These are phyloP conservation scores for Meandrusa payeni DNA, from an alignment of 2,888 invertebrate species.

Conservation along the genomic window DNA sequence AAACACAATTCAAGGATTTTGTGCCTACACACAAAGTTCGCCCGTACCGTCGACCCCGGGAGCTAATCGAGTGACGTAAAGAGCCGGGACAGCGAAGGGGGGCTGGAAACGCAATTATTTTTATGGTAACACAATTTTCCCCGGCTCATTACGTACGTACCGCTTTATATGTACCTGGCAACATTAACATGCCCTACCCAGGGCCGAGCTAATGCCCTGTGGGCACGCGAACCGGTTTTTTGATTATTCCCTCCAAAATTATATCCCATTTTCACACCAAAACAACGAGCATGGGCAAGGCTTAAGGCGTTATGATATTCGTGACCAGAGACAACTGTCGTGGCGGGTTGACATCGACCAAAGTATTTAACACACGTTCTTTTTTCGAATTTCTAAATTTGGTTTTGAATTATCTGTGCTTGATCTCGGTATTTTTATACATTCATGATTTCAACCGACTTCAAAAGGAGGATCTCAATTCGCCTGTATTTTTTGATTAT, in stretches of 20 bases:
- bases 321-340: constrained; percentile 60
- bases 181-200: constrained; percentile 77
- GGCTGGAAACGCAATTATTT: constrained; percentile 76
- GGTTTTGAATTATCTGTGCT: too few species aligned
- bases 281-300: constrained; percentile 51
- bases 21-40: constrained; percentile 27
- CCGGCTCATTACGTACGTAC: constrained; percentile 78
- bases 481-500: too few species aligned
- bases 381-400: constrained; percentile 17
- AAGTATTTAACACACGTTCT: constrained; percentile 38
- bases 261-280: constrained; percentile 78
- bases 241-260: constrained; percentile 78
- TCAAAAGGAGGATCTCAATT: too few species aligned
- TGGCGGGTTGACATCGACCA: constrained; percentile 38
- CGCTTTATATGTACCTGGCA: constrained; percentile 62
- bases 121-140: constrained; percentile 80
- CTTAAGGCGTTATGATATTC: constrained; percentile 51
- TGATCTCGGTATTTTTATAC: too few species aligned
- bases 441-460: too few species aligned
- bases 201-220: constrained; percentile 71
- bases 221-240: constrained; percentile 77
- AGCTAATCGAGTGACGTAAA: constrained; percentile 57
- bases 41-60: constrained; percentile 24
- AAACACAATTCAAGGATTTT: constrained; percentile 12
- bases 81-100: constrained; percentile 41